Evolutionary conservation across 2,888 invertebrate genomes (phyloP).

Genomic region (Aspidiotus destructor): DNA sequence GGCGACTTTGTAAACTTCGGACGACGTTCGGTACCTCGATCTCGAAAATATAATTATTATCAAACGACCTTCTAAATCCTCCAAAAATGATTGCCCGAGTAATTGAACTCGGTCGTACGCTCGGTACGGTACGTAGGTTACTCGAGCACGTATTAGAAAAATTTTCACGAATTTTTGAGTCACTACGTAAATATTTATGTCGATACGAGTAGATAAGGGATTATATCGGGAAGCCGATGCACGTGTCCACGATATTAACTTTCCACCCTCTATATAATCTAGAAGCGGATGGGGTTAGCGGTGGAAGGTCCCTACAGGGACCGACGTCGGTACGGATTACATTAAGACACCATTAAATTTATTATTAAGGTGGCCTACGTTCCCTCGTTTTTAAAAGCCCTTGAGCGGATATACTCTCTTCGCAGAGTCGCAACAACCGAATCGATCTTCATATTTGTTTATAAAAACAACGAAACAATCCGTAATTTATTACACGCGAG

Average conservation of each 20-base stretch:
- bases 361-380: slow-evolving; percentile 10
- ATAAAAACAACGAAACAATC: no score
- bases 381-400: slow-evolving; percentile 3
- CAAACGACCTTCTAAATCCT: no score
- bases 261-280: slow-evolving; percentile 1
- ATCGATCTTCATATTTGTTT: no score
- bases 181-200: slow-evolving; percentile 17
- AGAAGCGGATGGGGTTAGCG: background rate
- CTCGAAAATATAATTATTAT: no score
- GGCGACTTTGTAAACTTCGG: no score
- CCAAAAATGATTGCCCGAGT: no score
- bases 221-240: slow-evolving; percentile 3
- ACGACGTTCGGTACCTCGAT: no score
- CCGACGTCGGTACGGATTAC: background rate
- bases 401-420: background rate
- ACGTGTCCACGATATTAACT: slow-evolving; percentile 15
- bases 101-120: no score
- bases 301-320: background rate
- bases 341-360: slow-evolving; percentile 15
- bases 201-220: slow-evolving; percentile 8
- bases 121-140: no score
- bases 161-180: slow-evolving; percentile 7
- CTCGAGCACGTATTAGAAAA: background rate
- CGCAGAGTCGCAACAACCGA: no score
- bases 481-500: no score